Evolutionary conservation across 2,797 vertebrate species (phyloP), one percentile per base, ranked within the genome.

Genomic region (Mycteria americana): DNA sequence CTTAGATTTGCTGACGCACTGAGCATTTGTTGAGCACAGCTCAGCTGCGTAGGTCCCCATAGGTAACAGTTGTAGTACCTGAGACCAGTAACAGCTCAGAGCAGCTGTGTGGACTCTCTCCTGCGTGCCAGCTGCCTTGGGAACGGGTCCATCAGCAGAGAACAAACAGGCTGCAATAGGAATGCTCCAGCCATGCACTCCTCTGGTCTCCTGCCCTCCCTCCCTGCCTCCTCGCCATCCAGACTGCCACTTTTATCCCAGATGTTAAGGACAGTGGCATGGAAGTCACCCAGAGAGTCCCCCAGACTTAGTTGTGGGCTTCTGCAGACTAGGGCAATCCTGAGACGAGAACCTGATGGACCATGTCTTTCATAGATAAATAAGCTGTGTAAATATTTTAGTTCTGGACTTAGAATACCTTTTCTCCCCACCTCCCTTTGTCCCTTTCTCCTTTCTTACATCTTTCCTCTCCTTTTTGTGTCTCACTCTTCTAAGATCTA

Each of bases 401-500:
- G 91, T 96, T 95, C 39, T 91, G 83, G 22, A 67, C 88, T 94
- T 64, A 78, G 37, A 97, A 95, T 80, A 79, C 14, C 65, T 85
- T 89, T 87, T 78, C 74, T 74, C n/a, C 25, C 46, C 27, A 88
- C 33, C 31, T 81, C 15, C 16, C 14, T 93, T 92, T 94, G 80
- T 91, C 81, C 45, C 50, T 94, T 97, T 83, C 72, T 96, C 68
- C 46, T 96, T 95, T 87, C 53, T 68, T 92, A 68, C 80, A 68
- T 95, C 64, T 89, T 94, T 74, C 22, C 67, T 78, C 62, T 91
- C 79, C 39, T 92, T 92, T 96, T 68, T 90, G 64, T 92, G 77
- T 96, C 79, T 90, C 94, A 95, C 33, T 95, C 89, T 94, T 93
- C 93, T 96, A 96, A 97, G 79, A 89, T 95, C 85, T 96, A 95